Evolutionary conservation across 2,888 invertebrate genomes (phyloP).

Genomic region (Anorthoa munda): DNA sequence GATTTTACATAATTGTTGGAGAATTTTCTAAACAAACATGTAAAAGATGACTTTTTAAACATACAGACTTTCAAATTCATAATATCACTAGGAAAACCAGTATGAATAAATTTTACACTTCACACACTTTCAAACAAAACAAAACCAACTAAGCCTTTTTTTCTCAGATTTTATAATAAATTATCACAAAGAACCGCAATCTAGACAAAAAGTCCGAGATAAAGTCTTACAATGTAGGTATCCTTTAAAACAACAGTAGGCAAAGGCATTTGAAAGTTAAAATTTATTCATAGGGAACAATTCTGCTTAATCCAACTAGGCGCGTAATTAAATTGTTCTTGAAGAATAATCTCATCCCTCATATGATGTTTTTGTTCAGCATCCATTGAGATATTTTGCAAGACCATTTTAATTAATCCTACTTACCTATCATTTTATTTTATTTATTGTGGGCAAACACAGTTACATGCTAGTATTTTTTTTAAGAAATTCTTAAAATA

Average conservation of each 20-base stretch:
- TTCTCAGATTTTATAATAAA: not conserved
- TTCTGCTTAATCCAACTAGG: slow-evolving; percentile 69
- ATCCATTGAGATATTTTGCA: slow-evolving; percentile 54
- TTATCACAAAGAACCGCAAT: slow-evolving; percentile 20
- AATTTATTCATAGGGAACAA: slow-evolving; percentile 70
- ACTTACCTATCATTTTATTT: too few relatives aligned
- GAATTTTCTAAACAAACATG: too few relatives aligned
- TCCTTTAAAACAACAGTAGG: slow-evolving; percentile 31
- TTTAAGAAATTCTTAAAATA: too few relatives aligned
- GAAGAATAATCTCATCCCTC: slow-evolving; percentile 71
- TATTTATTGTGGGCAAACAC: too few relatives aligned
- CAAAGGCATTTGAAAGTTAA: slow-evolving; percentile 62
- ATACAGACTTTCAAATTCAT: too few relatives aligned
- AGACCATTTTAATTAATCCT: not conserved
- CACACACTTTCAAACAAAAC: not conserved
- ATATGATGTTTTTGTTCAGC: slow-evolving; percentile 59
- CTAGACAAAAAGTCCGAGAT: slow-evolving; percentile 13
- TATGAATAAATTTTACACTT: too few relatives aligned
- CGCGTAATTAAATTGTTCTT: slow-evolving; percentile 73
- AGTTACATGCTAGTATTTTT: too few relatives aligned
- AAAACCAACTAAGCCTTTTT: too few relatives aligned
- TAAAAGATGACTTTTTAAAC: too few relatives aligned
- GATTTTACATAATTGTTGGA: too few relatives aligned
- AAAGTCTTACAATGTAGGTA: slow-evolving; percentile 34
- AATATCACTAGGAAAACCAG: too few relatives aligned